Evolutionary conservation across 2,888 invertebrate species (phyloP), one percentile per base, ranked within the genome.

Genomic region (Junonia oenone): DNA sequence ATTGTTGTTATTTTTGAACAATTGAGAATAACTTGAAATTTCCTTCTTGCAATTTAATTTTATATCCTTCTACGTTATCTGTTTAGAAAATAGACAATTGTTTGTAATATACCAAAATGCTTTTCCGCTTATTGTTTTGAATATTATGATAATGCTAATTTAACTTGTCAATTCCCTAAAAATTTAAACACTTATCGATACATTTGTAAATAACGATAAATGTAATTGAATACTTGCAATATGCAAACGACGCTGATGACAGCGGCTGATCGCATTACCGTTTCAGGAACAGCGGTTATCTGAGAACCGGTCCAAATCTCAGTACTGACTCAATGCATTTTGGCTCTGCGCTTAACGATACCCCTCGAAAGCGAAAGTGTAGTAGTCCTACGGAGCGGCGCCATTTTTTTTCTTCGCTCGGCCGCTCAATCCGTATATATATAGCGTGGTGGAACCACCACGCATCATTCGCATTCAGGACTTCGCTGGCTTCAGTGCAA

Each of bases 391-490:
- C 78, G 69, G 75, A 72, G 70, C 65, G 71, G 67, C 74, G 82
- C 76, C 79, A 81, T 81, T 84, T 89, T 88, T 78, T 89, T 86
- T 84, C 75, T 76, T 81, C 87, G 88, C 74, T 84, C 87, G 77
- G 83, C 76, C 87, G 75, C 86, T 85, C 83, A 75, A 83, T 72
- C 76, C 68, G 78, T 78, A 83, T 90, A 91, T 90, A 90, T 90
- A 90, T 85, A 84, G 76, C 86, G 81, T 77, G 74, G 82, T 75
- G 66, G 74, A 67, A 68, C 75, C 72, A 78, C 68, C 84, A 82
- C 81, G 84, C 89, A 91, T 90, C 90, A 91, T 84, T 91, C 91
- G 81, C 88, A 89, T 89, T 90, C 88, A 88, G 90, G 85, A 89
- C 85, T 75, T 79, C 81, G 76, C 78, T 83, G 86, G 69, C 90